Evolutionary conservation across 2,797 vertebrate genomes (phyloP), one percentile per base, ranked within the genome.

Genomic region (Rhinella marina): DNA sequence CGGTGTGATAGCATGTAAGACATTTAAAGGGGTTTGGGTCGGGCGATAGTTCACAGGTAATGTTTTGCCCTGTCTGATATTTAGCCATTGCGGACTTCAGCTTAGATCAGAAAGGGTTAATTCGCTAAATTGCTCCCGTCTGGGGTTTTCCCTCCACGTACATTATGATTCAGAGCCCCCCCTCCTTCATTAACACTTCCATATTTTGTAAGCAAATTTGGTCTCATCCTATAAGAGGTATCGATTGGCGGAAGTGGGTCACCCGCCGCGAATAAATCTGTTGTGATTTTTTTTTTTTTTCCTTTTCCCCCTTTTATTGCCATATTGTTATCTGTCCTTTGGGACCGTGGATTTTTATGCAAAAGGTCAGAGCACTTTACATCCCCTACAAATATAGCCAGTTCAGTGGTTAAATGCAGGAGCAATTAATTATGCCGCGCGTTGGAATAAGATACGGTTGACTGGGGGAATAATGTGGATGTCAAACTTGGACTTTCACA

Each of bases 331-430:
- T 83, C 88, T 89, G 88, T 86, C 84, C 85, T 89, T 86, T 89
- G 88, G 81, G 88, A 83, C 54, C 14, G 23, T 79, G 81, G 83
- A 77, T 83, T 89, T 66, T 89, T 89, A 89, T 89, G 88, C 88
- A 89, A 89, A 89, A 89, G 88, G 88, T 89, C 88, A 89, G 88
- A 89, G 88, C 85, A 83, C 88, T 89, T 83, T 89, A 73, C 88
- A 89, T 86, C 85, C 88, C 62, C 70, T 86, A 79, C 88, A 86
- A 83, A 86, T 83, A 83, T 79, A 83, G 88, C 88, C 88, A 89
- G 88, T 89, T 89, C 88, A 89, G 88, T 89, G 88, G 88, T 89
- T 89, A 89, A 89, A 86, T 32, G 88, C 88, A 83, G 88, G 8
- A 83, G 88, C 88, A 79, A 89, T 89, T 89, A 89, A 89, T 89